Percentiles rank a stretch among this genome's conserved stretches.
These are phyloP conservation scores for Ooceraea biroi DNA, from an alignment of 1,140 invertebrate genomes.

Conservation along the genomic window DNA sequence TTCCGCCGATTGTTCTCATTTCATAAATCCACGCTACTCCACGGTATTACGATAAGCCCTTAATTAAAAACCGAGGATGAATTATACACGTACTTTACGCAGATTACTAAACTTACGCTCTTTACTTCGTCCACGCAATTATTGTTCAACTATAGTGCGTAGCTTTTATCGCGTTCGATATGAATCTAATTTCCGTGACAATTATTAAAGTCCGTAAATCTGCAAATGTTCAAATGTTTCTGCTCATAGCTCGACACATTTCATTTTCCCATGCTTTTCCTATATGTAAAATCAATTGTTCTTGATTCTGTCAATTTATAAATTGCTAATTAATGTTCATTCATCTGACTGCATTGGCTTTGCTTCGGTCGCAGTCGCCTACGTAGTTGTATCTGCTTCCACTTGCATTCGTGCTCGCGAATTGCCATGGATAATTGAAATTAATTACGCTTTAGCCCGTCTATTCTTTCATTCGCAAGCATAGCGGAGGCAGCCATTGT, in stretches of 20 bases:
- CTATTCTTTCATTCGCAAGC: constrained; percentile 43
- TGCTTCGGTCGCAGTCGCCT: constrained; percentile 22
- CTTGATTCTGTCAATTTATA: constrained; percentile 11
- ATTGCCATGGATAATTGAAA: constrained; percentile 60
- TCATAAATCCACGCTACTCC: constrained; percentile 15
- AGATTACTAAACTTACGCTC: constrained; percentile 16
- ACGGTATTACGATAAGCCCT: constrained; percentile 1
- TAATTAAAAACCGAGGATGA: constrained; percentile 39
- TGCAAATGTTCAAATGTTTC: background rate
- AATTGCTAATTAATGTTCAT: constrained; percentile 53
- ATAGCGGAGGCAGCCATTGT: constrained; percentile 25
- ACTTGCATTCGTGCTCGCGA: constrained; percentile 25
- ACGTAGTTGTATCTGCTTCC: constrained; percentile 13
- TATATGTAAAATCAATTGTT: background rate
- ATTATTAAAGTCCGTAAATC: background rate
- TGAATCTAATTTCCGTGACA: background rate
- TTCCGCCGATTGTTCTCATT: constrained; percentile 7
- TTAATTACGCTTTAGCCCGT: constrained; percentile 50
- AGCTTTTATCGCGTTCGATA: background rate
- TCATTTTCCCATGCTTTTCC: too few species aligned
- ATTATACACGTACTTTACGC: constrained; percentile 23
- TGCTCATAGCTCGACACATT: background rate
- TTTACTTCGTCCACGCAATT: background rate
- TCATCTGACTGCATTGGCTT: constrained; percentile 32
- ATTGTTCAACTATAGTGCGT: background rate